Evolutionary conservation across 2,888 invertebrate species (phyloP).

Genomic region (Laspeyria flexula): DNA sequence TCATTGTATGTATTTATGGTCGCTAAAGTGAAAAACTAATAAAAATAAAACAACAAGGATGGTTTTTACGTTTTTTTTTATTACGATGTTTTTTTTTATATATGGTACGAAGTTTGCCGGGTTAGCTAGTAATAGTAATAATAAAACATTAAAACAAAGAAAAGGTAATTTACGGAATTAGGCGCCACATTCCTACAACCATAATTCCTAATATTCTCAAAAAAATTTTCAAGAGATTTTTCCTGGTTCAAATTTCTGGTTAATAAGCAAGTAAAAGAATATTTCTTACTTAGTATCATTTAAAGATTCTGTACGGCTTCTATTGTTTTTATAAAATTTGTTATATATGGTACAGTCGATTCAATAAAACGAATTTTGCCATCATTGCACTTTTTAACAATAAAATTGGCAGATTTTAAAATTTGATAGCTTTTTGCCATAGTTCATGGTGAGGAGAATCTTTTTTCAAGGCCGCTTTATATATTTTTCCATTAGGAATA

Average conservation of each 20-base stretch:
- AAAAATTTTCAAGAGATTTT: background rate
- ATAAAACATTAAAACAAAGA: too few relatives aligned
- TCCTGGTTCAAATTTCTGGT: slow-evolving; percentile 1
- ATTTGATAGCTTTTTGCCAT: background rate
- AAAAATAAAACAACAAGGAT: too few relatives aligned
- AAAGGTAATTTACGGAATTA: too few relatives aligned
- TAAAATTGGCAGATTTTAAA: background rate
- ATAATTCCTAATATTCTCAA: background rate
- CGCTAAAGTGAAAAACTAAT: too few relatives aligned
- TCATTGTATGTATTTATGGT: too few relatives aligned
- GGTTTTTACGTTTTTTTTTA: too few relatives aligned
- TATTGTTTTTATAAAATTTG: background rate
- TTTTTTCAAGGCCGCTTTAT: slow-evolving; percentile 3
- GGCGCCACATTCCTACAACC: background rate
- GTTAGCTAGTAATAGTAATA: too few relatives aligned
- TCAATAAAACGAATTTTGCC: background rate
- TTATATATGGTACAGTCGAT: background rate
- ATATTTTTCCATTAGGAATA: slow-evolving; percentile 10
- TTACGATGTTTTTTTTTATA: too few relatives aligned
- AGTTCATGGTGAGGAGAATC: background rate
- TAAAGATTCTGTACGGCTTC: background rate
- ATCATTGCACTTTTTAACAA: background rate
- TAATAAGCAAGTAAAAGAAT: background rate
- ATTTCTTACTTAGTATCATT: background rate
- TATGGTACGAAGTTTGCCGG: too few relatives aligned